These are phyloP conservation scores for Stenodema calcarata DNA, from an alignment of 2,888 invertebrate genomes.

Conservation along the genomic window DNA sequence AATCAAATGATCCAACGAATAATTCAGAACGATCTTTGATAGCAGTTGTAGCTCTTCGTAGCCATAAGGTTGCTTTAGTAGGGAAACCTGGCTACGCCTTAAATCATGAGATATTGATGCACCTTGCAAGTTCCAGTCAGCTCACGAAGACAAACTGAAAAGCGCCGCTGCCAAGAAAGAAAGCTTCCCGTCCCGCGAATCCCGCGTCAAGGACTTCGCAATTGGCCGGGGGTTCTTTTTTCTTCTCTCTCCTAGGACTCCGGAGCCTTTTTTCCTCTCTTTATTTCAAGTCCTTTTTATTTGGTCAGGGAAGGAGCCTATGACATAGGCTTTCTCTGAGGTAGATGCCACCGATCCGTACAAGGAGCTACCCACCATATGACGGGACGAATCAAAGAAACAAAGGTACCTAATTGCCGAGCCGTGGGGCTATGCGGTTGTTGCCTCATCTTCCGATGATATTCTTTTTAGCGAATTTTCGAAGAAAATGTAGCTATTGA, in stretches of 20 bases:
- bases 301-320: slow-evolving; percentile 37
- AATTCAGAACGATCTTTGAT: too few species aligned
- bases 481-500: too few species aligned
- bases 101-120: slow-evolving; percentile 43
- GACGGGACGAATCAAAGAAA: slow-evolving; percentile 38
- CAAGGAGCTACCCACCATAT: slow-evolving; percentile 16
- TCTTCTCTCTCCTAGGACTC: background rate
- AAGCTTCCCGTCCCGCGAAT: background rate
- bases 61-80: too few species aligned
- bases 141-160: slow-evolving; percentile 32
- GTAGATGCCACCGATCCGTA: slow-evolving; percentile 30
- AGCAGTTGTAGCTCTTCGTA: too few species aligned
- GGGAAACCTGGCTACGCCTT: background rate
- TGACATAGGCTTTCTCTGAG: slow-evolving; percentile 41
- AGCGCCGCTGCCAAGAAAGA: slow-evolving; percentile 23
- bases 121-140: slow-evolving; percentile 22
- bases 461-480: too few species aligned
- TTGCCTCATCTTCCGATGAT: background rate
- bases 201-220: slow-evolving; percentile 5
- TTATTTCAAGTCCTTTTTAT: slow-evolving; percentile 15
- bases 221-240: slow-evolving; percentile 40
- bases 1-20: too few species aligned
- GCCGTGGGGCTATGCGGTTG: slow-evolving; percentile 39
- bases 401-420: slow-evolving; percentile 45
- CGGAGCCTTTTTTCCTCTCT: background rate